Evolutionary conservation across 2,113 vertebrate species (phyloP).

Genomic region (Hemibagrus wyckioides): DNA sequence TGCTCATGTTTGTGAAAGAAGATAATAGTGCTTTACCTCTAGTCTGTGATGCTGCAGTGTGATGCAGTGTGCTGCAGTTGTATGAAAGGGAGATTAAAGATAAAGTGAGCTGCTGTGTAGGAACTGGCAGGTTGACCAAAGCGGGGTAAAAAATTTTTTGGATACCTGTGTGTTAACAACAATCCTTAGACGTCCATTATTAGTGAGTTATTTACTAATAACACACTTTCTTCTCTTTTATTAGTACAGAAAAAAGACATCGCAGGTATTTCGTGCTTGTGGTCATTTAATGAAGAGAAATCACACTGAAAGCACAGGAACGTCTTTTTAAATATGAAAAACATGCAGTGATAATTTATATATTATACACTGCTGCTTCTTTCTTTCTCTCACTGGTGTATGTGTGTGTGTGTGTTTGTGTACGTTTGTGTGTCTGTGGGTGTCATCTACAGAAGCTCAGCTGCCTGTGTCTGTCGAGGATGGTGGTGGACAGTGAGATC

Average conservation of each 20-base stretch:
- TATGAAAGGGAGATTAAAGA: background rate
- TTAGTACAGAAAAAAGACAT: too few species aligned
- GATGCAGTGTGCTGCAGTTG: background rate
- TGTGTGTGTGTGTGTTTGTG: too few species aligned
- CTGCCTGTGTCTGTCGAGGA: constrained; percentile 86
- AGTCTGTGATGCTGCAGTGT: background rate
- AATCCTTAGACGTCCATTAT: background rate
- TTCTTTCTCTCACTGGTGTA: background rate
- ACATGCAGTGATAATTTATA: background rate
- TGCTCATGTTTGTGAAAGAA: background rate
- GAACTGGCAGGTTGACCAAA: background rate
- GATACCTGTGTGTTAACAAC: background rate
- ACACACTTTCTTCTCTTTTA: background rate
- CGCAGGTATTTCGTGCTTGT: too few species aligned
- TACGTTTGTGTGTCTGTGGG: too few species aligned
- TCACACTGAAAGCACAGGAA: background rate
- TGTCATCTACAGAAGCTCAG: constrained; percentile 81
- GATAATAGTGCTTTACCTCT: background rate
- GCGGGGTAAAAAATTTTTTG: background rate
- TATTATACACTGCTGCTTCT: background rate
- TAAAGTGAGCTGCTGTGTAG: background rate
- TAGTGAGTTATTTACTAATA: background rate
- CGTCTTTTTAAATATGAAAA: background rate
- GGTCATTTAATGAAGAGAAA: background rate
- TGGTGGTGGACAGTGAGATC: constrained; percentile 78